These are phyloP conservation scores for Eleutherodactylus coqui DNA, from an alignment of 2,797 vertebrate species.

Conservation along the genomic window DNA sequence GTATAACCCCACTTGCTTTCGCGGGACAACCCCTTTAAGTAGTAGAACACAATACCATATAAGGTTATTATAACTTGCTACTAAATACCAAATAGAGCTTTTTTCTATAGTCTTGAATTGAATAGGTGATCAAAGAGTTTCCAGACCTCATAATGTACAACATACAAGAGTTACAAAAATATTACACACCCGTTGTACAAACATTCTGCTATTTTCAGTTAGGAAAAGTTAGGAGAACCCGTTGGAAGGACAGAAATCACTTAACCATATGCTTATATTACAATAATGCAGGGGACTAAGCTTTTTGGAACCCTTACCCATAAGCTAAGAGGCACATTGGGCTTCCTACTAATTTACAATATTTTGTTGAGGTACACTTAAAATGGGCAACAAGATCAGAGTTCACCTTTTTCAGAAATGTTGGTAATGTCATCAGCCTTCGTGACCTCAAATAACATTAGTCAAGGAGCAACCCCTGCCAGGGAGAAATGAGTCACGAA, in stretches of 20 bases:
- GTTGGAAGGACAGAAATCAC: neutral
- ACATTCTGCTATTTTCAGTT: neutral
- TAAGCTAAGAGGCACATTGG: neutral
- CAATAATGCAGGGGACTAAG: neutral
- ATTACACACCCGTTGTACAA: neutral
- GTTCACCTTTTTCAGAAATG: neutral
- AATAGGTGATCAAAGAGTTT: neutral
- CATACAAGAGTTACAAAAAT: neutral
- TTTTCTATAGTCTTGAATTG: neutral
- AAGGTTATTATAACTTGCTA: neutral
- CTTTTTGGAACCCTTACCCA: neutral
- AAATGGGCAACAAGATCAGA: neutral
- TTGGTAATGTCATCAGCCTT: neutral
- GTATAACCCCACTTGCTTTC: no score
- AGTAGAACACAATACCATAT: neutral
- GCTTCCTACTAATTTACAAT: neutral
- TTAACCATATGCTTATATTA: neutral
- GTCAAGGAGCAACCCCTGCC: neutral
- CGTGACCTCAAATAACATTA: neutral
- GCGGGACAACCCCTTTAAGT: no score
- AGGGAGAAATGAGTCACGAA: neutral
- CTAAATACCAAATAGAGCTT: neutral
- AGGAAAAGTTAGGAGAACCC: neutral
- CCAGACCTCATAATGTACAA: neutral
- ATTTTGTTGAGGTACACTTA: neutral